Evolutionary conservation across 2,797 vertebrate species (phyloP), one percentile per base, ranked within the genome.

Genomic region (Sebastes ruberrimus): DNA sequence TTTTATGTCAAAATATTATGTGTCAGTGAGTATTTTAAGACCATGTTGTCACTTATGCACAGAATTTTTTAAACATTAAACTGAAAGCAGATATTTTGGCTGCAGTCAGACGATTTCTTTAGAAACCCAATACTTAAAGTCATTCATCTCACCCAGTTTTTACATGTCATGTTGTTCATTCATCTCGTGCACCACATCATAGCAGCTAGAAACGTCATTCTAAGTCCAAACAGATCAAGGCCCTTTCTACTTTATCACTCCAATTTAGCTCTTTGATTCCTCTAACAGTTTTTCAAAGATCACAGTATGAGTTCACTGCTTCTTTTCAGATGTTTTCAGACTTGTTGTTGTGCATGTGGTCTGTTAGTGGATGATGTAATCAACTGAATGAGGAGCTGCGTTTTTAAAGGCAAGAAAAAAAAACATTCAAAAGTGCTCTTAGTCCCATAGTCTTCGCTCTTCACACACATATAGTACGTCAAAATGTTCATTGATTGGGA

Each of bases 321-420:
- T 74, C 62, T 38, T 68, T 52, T 55, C 22, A 56, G 4, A 60
- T 60, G 27, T 30, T 65, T 80, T 69, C 59, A 78, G 20, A n/a
- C 63, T 35, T 32, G 13, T 8, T 3, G 22, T 52, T 35, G 23
- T 53, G 30, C 71, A 2, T 18, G 16, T 23, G 57, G n/a, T 67
- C 28, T 71, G 53, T 30, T 62, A 27, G 4, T 32, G 49, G 38
- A 60, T 63, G 49, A 71, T 81, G 66, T 60, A 71, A 74, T 78
- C 14, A 65, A 60, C 32, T 18, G 32, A 60, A 61, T 46, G 20
- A 57, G 32, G 18, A 64, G 49, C 14, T 2, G 1, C 46, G 55
- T 67, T 75, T 75, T 46, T 18, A 49, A 38, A 66, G 60, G 65
- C 60, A 74, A 63, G 16, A 61, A 27, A 66, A 53, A 33, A 33